A percentile compares a stretch with the other conserved stretches of the same genome.
These are phyloP conservation scores for Amazona vittata DNA, from an alignment of 2,113 vertebrate genomes.

Conservation along the genomic window DNA sequence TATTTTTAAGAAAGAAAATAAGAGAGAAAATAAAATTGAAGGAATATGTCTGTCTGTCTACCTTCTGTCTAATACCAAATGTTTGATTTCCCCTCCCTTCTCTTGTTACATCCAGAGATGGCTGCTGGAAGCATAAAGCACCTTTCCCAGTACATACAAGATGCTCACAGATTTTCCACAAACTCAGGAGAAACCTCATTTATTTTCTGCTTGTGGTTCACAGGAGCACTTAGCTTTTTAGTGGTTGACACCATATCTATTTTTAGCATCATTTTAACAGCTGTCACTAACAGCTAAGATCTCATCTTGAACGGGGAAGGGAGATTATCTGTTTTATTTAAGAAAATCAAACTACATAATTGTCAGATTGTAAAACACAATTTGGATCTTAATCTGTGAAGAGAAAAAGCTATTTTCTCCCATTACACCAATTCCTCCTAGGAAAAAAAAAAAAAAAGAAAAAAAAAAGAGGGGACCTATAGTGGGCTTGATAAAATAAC, in stretches of 20 bases:
- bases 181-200: slow-evolving; percentile 57
- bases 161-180: slow-evolving; percentile 43
- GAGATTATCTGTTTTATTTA: slow-evolving; percentile 58
- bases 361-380: slow-evolving; percentile 54
- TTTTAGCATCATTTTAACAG: slow-evolving; percentile 81
- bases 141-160: neutral
- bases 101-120: neutral
- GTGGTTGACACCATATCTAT: slow-evolving; percentile 63
- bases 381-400: slow-evolving; percentile 43
- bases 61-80: neutral
- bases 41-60: neutral
- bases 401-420: slow-evolving; percentile 27
- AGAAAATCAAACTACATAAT: slow-evolving; percentile 31
- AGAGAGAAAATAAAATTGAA: neutral
- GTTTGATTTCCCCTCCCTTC: neutral
- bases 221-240: slow-evolving; percentile 71
- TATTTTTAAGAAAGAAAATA: neutral
- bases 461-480: neutral
- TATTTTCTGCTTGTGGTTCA: slow-evolving; percentile 70
- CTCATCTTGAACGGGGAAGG: slow-evolving; percentile 64
- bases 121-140: slow-evolving; percentile 25
- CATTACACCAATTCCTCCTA: neutral
- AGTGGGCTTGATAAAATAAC: neutral
- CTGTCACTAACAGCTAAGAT: slow-evolving; percentile 76
- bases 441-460: neutral